Conservation (phyloP, 2,797 vertebrate species). For the Melanotaenia parkinsoni region DNA sequence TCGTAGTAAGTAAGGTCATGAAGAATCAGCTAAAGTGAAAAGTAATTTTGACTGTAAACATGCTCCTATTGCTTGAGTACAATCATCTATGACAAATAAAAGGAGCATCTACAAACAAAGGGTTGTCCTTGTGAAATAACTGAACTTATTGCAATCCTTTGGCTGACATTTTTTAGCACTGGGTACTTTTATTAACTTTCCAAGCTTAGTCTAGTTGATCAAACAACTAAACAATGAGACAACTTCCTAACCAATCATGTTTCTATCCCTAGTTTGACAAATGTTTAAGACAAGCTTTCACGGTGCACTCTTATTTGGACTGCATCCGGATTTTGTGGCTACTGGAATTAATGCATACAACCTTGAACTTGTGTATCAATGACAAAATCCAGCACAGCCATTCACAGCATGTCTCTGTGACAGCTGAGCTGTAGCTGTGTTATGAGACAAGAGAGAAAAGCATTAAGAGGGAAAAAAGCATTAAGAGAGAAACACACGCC, state of each 20-base stretch:
- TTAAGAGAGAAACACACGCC: background rate
- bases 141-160: constrained; percentile 2
- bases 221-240: constrained; percentile 21
- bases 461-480: constrained; percentile 29
- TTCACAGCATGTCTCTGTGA: constrained; percentile 43
- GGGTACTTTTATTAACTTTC: background rate
- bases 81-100: background rate
- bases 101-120: background rate
- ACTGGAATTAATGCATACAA: constrained; percentile 25
- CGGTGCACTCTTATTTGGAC: background rate
- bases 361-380: constrained; percentile 30
- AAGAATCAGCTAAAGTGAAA: constrained; percentile 6
- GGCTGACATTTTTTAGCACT: background rate
- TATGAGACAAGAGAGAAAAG: constrained; percentile 32
- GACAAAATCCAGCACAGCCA: constrained; percentile 44
- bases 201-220: constrained; percentile 22
- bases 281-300: background rate
- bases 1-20: background rate
- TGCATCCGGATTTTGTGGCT: background rate
- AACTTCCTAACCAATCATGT: constrained; percentile 5
- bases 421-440: constrained; percentile 41
- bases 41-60: background rate
- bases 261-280: background rate
- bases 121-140: constrained; percentile 2
- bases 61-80: background rate